Conservation (phyloP, 1,140 invertebrate species). For the Melitaea cinxia region DNA sequence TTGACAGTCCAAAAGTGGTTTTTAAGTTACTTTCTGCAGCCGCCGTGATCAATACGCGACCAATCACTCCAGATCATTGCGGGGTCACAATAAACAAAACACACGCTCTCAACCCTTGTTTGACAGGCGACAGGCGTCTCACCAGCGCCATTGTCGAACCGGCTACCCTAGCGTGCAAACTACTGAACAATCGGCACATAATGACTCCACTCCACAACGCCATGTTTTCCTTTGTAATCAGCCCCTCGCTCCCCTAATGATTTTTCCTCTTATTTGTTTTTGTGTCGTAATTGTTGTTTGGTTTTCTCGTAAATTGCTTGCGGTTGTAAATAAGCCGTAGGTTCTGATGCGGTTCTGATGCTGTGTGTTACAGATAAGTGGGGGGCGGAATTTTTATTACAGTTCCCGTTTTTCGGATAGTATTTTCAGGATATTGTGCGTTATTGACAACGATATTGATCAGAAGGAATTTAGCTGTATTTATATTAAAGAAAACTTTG, state of each 20-base stretch:
- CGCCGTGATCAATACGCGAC: constrained; percentile 18
- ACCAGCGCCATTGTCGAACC: constrained; percentile 57
- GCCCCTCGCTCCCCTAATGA: constrained; percentile 69
- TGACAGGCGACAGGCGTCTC: constrained; percentile 57
- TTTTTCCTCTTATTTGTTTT: constrained; percentile 79
- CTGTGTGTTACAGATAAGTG: constrained; percentile 20
- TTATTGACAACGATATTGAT: background rate
- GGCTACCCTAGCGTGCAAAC: constrained; percentile 49
- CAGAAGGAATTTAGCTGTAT: too few relatives aligned
- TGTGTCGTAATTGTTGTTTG: constrained; percentile 76
- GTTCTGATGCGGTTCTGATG: constrained; percentile 36
- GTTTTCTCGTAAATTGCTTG: constrained; percentile 73
- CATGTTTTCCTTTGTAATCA: constrained; percentile 72
- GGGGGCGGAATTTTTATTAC: background rate
- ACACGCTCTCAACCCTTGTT: constrained; percentile 20
- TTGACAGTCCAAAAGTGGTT: background rate
- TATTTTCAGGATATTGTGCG: background rate
- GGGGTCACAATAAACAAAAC: constrained; percentile 22
- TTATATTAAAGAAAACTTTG: too few relatives aligned
- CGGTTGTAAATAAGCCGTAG: constrained; percentile 49
- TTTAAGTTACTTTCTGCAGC: background rate
- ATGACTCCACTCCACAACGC: constrained; percentile 59
- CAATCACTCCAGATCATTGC: constrained; percentile 20
- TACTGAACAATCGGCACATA: constrained; percentile 57
- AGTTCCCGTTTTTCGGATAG: background rate